Conservation (phyloP, 2,888 invertebrate genomes). For the Agrochola litura region DNA sequence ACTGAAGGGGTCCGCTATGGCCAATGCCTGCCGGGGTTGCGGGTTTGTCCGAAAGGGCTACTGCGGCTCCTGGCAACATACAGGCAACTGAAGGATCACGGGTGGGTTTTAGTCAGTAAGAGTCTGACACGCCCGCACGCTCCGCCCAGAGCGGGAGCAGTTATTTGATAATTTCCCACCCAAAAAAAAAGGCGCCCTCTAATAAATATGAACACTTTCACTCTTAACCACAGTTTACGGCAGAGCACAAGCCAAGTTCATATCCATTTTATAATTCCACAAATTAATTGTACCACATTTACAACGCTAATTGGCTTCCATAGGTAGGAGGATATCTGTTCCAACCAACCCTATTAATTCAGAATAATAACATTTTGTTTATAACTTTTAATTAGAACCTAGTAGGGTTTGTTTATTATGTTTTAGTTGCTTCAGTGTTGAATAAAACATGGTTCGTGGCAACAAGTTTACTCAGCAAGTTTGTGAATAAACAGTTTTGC, state of each 20-base stretch:
- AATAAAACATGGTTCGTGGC: slow-evolving; percentile 50
- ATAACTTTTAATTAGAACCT: slow-evolving; percentile 61
- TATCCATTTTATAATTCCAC: background rate
- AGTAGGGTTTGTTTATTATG: slow-evolving; percentile 36
- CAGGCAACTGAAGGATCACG: no score
- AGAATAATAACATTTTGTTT: slow-evolving; percentile 54
- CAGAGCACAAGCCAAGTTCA: background rate
- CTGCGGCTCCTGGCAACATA: no score
- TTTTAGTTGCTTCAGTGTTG: slow-evolving; percentile 27
- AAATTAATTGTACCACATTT: slow-evolving; percentile 15
- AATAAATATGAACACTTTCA: background rate
- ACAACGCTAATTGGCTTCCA: slow-evolving; percentile 42
- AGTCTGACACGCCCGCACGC: no score
- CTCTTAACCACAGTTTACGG: background rate
- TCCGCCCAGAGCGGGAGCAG: no score
- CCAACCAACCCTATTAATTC: slow-evolving; percentile 37
- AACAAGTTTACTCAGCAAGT: slow-evolving; percentile 23
- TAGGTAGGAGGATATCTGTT: background rate
- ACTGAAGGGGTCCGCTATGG: no score
- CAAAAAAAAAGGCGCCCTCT: no score
- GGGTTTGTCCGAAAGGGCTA: no score
- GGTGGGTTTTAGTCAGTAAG: no score
- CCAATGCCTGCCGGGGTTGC: no score
- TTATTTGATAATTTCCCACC: no score
- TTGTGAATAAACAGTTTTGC: slow-evolving; percentile 36